Evolutionary conservation across 2,113 vertebrate genomes (phyloP), one percentile per base, ranked within the genome.

Genomic region (Bufo gargarizans): DNA sequence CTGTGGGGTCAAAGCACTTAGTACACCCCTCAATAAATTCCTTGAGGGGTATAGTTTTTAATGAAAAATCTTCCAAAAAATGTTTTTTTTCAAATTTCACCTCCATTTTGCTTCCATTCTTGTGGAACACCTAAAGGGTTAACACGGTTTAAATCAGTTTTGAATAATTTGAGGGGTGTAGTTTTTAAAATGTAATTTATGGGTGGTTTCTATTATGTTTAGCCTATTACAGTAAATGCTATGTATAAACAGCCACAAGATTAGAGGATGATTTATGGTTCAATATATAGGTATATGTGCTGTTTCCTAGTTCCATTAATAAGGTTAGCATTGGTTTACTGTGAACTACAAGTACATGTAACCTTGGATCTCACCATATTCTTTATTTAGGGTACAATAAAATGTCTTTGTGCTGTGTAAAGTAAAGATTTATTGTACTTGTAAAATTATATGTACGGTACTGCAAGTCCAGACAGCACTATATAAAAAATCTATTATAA

Each of bases 401-500:
- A 87, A 81, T 87, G 86, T 69, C 63, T 87, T 14, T 69, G 76
- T 55, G 77, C 49, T 58, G 63, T 69, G 77, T 72, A 79, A 58
- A 53, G 63, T 81, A 81, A 47, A 65, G 20, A 87, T 87, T 87
- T 87, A 81, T 87, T 80, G 65, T 45, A 12, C 50, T 81, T 71
- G 61, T 87, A 81, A 87, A 87, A 72, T 81, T 81, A 80, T 87
- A 81, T 81, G 77, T 81, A 80, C 63, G 81, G 33, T 58, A 53
- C 77, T 72, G 50, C 77, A 80, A 80, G 61, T 71, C 45, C 9
- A 19, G 77, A 59, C 50, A 87, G 77, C 77, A 58, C 22, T 71
- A 87, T 80, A 81, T 71, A 81, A 85, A 76, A 84, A 81, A 87
- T 71, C 33, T 81, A 81, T 87, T 80, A 81, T 87, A 81, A 78